A percentile compares a stretch with the other conserved stretches of the same genome.
These are phyloP conservation scores for Myodes glareolus DNA, from an alignment of 2,113 vertebrate species.

Conservation along the genomic window DNA sequence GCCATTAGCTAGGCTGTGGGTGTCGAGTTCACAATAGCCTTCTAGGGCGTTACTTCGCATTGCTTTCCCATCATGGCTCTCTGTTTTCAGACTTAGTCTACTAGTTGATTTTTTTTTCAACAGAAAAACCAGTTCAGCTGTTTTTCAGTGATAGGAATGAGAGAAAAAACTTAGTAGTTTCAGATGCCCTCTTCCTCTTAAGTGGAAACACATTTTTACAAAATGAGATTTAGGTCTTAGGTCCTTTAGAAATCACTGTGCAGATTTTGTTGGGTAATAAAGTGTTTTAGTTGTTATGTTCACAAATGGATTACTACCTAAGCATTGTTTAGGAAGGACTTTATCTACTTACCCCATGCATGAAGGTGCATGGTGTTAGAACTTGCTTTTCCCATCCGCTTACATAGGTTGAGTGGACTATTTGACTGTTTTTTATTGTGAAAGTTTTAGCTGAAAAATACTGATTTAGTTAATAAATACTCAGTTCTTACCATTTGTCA, in stretches of 20 bases:
- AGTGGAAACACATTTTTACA: conserved; percentile 38
- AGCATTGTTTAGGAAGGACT: neutral
- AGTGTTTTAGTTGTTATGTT: neutral
- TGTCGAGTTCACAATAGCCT: conserved; percentile 4
- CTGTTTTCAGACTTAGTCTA: conserved; percentile 57
- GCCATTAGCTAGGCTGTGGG: neutral
- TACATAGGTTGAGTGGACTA: neutral
- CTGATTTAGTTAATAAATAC: neutral
- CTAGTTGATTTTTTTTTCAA: neutral
- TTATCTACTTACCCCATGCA: neutral
- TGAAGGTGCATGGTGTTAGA: neutral
- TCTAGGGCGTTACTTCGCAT: neutral
- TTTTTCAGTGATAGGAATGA: conserved; percentile 64
- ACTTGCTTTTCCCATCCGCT: conserved; percentile 4
- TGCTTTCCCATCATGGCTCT: neutral
- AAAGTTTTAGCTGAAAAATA: conserved; percentile 22
- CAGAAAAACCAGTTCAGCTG: conserved; percentile 44
- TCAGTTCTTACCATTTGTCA: neutral
- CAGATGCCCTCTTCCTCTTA: conserved; percentile 26
- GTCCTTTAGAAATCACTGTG: conserved; percentile 21
- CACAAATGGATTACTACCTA: conserved; percentile 28
- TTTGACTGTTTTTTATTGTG: neutral
- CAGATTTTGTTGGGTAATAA: conserved; percentile 12
- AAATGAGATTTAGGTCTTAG: neutral
- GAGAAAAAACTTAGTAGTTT: conserved; percentile 57